Conservation (phyloP, 2,888 invertebrate genomes). For the Aphrophora alni region DNA sequence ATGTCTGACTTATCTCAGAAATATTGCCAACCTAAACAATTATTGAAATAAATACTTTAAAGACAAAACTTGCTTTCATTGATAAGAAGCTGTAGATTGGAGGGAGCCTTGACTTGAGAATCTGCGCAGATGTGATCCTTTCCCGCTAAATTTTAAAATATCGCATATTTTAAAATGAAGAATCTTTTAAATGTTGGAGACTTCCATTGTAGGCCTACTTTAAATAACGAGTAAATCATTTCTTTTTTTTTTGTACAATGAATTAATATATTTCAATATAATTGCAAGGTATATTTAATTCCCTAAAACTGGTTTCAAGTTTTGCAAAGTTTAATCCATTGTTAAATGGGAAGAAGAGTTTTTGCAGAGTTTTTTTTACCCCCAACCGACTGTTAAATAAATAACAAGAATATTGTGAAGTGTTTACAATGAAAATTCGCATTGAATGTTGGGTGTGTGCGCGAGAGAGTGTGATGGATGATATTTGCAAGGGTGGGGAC, state of each 20-base stretch:
- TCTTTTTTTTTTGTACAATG: no score
- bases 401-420: conserved; percentile 10
- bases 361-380: neutral
- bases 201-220: no score
- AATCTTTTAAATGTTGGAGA: no score
- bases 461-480: conserved; percentile 37
- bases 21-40: no score
- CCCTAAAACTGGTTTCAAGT: neutral
- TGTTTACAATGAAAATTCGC: conserved; percentile 27
- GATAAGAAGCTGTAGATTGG: no score
- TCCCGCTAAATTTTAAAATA: neutral
- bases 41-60: no score
- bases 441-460: conserved; percentile 33
- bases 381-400: neutral
- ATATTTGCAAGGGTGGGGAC: conserved; percentile 41
- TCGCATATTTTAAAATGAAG: neutral
- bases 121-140: neutral
- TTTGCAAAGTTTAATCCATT: neutral
- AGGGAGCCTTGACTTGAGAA: no score
- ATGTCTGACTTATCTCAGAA: no score
- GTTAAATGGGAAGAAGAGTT: neutral
- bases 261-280: no score
- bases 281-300: neutral
- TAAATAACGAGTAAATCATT: no score
- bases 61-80: neutral